Conservation (phyloP, 2,113 vertebrate species). For the Phalacrocorax carbo region DNA sequence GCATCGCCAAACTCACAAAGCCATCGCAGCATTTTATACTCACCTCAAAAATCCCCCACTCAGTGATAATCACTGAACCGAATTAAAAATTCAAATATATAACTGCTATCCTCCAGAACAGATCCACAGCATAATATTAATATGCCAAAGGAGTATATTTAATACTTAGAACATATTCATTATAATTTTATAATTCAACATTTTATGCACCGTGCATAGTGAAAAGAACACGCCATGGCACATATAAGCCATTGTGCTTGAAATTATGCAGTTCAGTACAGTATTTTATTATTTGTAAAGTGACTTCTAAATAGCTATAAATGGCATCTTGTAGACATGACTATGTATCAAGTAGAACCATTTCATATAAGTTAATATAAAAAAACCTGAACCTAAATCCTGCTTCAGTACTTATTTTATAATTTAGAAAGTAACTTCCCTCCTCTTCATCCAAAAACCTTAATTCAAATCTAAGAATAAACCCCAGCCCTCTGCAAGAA, state of each 20-base stretch:
- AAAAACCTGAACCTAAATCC: neutral
- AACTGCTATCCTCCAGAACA: neutral
- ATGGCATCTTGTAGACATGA: neutral
- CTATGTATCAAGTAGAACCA: neutral
- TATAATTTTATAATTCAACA: neutral
- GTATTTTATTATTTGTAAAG: neutral
- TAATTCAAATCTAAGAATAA: neutral
- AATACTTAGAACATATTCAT: neutral
- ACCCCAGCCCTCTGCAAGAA: neutral
- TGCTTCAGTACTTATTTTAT: neutral
- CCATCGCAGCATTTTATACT: neutral
- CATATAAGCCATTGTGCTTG: neutral
- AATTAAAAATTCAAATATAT: neutral
- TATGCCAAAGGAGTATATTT: neutral
- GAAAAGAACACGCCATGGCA: neutral
- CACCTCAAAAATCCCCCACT: neutral
- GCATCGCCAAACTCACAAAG: neutral
- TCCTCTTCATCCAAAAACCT: neutral
- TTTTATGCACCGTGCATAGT: neutral
- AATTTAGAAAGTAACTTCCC: neutral
- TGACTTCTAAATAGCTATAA: neutral
- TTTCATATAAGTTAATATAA: neutral
- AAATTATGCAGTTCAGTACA: neutral
- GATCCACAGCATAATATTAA: neutral
- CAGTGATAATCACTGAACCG: neutral